Conservation (phyloP, 2,113 vertebrate species). For the Rhombomys opimus region DNA sequence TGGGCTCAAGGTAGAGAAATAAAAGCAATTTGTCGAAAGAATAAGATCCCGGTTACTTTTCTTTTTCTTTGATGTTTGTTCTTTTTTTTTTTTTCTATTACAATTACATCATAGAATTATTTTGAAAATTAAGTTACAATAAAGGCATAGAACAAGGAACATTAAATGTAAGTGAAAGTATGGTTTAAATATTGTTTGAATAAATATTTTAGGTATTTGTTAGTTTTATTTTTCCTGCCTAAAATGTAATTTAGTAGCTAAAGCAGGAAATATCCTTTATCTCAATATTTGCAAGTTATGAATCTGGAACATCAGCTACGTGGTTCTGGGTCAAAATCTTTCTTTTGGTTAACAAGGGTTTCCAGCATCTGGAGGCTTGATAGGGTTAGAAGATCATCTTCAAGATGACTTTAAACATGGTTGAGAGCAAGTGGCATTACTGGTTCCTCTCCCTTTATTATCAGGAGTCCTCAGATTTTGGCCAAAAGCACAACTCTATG, state of each 20-base stretch:
- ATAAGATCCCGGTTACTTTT: background rate
- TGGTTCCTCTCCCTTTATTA: background rate
- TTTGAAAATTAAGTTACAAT: conserved; percentile 52
- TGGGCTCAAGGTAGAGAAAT: background rate
- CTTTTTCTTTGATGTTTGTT: background rate
- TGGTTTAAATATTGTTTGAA: background rate
- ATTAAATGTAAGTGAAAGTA: conserved; percentile 17
- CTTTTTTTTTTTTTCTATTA: conserved; percentile 29
- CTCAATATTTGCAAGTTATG: background rate
- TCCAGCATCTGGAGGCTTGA: background rate
- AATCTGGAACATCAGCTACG: background rate
- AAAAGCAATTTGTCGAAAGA: background rate
- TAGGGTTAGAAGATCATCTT: background rate
- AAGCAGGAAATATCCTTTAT: background rate
- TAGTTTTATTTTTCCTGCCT: conserved; percentile 8
- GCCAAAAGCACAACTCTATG: background rate
- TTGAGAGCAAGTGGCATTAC: background rate
- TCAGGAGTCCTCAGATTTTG: background rate
- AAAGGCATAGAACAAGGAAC: background rate
- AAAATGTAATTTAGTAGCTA: background rate
- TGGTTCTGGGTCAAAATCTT: background rate
- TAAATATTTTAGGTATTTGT: background rate
- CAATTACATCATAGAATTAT: background rate
- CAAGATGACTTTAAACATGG: background rate
- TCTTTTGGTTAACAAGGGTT: background rate